Base-by-base conservation (phyloP, 2,888 invertebrate genomes). In the Drosophila helvetica region DNA sequence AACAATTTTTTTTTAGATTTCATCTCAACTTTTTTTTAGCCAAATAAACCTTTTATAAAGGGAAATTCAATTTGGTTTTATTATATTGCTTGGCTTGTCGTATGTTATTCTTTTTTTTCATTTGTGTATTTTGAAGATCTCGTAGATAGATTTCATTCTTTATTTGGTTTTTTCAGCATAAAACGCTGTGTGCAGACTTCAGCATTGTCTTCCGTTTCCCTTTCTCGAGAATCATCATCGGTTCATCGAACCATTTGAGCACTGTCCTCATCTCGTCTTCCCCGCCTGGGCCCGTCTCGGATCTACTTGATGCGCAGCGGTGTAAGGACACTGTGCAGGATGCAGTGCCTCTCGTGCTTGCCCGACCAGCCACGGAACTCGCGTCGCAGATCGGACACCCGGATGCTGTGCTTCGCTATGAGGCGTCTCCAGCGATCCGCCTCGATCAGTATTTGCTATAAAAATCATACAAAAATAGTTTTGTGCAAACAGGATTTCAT, bases 281-380 rank as follows among this genome's bases (percentile, higher is more conserved):
- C 47, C 43, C 52, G 33, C 63, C 57, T 33, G 5, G 22, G 22
- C 22, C 22, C 27, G 8, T 27, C 27, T 27, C 7, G 27, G 27
- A 27, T 43, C 59, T 83, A 90, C 68, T 90, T 89, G 74, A 91
- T 89, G 80, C 90, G 88, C 75, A 91, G 74, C 53, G 90, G 90
- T 54, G 84, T 84, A 25, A 91, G 85, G 53, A 91, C 90, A 86
- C 90, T 91, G 79, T 91, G 92, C 64, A 92, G 86, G 72, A 92
- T 90, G 73, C 91, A 92, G 75, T 91, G 91, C 27, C 91, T 85
- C 80, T 91, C 90, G 67, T 92, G 91, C 67, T 91, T 91, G 68
- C 91, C 92, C 78, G 86, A 90, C 92, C 92, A 92, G 74, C 92
- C 91, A 72, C 89, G 89, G 80, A 91, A 91, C 74, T 92, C 91